Conservation (phyloP, 2,113 vertebrate genomes). For the Corvus cornix region DNA sequence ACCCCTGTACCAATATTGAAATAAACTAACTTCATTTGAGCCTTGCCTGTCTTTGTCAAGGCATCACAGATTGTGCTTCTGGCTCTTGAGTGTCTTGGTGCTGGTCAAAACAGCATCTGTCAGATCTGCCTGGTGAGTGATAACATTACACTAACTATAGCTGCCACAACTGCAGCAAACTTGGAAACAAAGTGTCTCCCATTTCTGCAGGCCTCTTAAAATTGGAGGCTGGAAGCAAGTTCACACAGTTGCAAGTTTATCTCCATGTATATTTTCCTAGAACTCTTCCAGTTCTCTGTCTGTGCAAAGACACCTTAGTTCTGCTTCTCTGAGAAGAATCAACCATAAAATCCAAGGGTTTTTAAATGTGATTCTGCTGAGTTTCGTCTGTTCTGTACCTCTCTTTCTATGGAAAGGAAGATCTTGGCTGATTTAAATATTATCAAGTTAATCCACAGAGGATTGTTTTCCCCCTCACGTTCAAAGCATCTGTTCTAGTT, state of each 20-base stretch:
- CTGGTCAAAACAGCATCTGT: neutral
- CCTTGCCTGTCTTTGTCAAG: neutral
- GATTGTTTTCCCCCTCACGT: neutral
- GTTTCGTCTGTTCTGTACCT: neutral
- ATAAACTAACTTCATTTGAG: neutral
- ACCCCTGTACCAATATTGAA: neutral
- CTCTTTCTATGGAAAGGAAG: neutral
- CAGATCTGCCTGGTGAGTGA: rapidly evolving
- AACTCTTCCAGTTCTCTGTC: neutral
- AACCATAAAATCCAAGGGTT: neutral
- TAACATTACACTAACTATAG: neutral
- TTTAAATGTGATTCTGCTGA: neutral
- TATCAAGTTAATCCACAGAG: neutral
- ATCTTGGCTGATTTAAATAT: neutral
- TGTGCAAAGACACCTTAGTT: neutral
- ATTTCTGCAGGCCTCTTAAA: neutral
- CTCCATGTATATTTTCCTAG: neutral
- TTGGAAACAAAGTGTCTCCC: neutral
- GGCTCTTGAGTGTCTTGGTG: neutral
- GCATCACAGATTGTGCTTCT: neutral
- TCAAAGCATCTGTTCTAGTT: neutral
- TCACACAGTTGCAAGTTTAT: neutral
- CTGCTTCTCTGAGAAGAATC: neutral
- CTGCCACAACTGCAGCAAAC: neutral
- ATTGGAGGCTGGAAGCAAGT: neutral